Evolutionary conservation across 1,140 invertebrate genomes (phyloP).

Genomic region (Bombus sylvicola): DNA sequence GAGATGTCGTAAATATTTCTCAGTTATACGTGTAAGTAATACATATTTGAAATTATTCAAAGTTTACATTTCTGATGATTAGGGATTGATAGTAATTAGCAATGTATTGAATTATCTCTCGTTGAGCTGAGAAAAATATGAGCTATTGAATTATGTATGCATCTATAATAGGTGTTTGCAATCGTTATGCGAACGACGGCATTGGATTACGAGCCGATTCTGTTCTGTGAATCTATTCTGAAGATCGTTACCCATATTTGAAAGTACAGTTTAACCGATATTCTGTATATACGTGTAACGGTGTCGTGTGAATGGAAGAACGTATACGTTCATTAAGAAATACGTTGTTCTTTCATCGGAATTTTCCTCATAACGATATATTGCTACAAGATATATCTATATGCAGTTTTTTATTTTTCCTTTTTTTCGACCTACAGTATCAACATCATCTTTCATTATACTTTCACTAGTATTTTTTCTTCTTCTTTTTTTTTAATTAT

Average conservation of each 20-base stretch:
- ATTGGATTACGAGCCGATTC: neutral
- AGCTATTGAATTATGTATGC: neutral
- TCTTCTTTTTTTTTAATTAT: neutral
- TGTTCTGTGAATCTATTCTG: neutral
- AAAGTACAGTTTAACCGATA: slow-evolving; percentile 6
- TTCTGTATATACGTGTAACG: neutral
- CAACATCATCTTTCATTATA: neutral
- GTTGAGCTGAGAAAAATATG: neutral
- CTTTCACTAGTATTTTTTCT: neutral
- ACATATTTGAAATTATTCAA: neutral
- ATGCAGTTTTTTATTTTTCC: neutral
- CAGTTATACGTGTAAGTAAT: neutral
- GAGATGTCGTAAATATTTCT: neutral
- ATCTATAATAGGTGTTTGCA: neutral
- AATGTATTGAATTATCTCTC: neutral
- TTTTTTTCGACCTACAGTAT: neutral
- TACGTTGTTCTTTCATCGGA: neutral
- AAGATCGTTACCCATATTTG: neutral
- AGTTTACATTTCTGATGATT: neutral
- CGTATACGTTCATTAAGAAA: slow-evolving; percentile 2
- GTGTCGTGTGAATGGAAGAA: neutral
- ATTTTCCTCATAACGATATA: neutral
- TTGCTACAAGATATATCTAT: neutral
- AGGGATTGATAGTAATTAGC: neutral
- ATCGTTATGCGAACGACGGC: neutral